Percentiles rank a stretch among this genome's conserved stretches.
Evolutionary conservation across 2,113 vertebrate species (phyloP).

Genomic region (Zingel zingel): DNA sequence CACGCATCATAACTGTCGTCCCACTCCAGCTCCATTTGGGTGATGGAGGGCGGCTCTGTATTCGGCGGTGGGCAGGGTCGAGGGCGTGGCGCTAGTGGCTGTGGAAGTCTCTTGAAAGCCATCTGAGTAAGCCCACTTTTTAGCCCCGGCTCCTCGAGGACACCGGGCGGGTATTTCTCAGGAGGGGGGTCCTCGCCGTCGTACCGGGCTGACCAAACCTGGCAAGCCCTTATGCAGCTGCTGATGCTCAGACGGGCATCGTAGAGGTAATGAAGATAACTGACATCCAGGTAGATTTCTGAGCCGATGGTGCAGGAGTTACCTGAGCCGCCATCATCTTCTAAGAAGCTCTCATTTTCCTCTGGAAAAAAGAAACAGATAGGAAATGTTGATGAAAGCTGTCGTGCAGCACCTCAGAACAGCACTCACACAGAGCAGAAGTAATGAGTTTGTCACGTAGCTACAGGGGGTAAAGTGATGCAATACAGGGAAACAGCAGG

Average conservation of each 20-base stretch:
- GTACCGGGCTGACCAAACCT: conserved; percentile 93
- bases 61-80: conserved; percentile 13
- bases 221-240: conserved; percentile 89
- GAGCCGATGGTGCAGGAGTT: conserved; percentile 90
- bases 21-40: conserved; percentile 94
- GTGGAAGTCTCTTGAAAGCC: conserved; percentile 49
- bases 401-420: not conserved
- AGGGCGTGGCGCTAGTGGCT: conserved; percentile 30
- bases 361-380: conserved; percentile 58
- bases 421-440: conserved; percentile 48
- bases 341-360: conserved; percentile 38
- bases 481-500: conserved; percentile 52
- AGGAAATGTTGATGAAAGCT: conserved; percentile 36
- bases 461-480: conserved; percentile 63
- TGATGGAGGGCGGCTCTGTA: conserved; percentile 59
- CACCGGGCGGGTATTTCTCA: conserved; percentile 84
- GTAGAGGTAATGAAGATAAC: conserved; percentile 95
- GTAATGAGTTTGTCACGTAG: conserved; percentile 63
- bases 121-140: conserved; percentile 49
- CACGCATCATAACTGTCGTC: conserved; percentile 95
- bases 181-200: conserved; percentile 92
- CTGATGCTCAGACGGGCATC: conserved; percentile 91
- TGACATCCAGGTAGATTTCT: conserved; percentile 91
- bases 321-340: conserved; percentile 57
- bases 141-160: conserved; percentile 81